phyloP scores from a whole-genome alignment of 2,113 vertebrate species.

The Chaenogobius annularis region DNA sequence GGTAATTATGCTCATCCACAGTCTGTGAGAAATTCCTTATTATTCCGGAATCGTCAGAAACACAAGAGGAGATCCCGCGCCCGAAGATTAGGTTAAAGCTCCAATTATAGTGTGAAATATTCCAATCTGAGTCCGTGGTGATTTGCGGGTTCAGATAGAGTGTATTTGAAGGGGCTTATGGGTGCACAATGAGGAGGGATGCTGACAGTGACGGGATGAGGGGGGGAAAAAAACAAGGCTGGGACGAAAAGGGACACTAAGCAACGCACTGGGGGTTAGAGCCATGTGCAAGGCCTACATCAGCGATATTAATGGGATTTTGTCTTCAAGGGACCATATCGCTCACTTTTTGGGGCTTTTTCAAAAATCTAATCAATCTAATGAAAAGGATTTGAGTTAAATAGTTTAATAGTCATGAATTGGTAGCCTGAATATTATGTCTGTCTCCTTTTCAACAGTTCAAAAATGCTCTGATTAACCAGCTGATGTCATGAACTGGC shows the following conservation, averaged over 20 bases:
- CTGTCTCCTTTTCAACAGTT: background rate
- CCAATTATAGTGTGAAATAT: slow-evolving; percentile 76
- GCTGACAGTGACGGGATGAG: slow-evolving; percentile 70
- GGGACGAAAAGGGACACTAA: slow-evolving; percentile 58
- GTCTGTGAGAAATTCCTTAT: slow-evolving; percentile 69
- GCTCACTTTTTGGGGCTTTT: background rate
- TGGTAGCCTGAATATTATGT: background rate
- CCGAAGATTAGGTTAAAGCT: slow-evolving; percentile 75
- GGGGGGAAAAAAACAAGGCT: slow-evolving; percentile 36
- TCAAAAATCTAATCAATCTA: background rate
- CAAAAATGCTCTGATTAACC: background rate
- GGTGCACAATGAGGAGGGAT: slow-evolving; percentile 60
- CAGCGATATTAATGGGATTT: background rate
- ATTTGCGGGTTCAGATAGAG: slow-evolving; percentile 70
- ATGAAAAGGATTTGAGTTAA: too few relatives aligned
- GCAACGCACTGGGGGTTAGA: slow-evolving; percentile 48
- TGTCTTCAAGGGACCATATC: background rate
- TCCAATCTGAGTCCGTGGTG: slow-evolving; percentile 72
- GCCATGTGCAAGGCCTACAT: background rate
- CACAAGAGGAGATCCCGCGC: slow-evolving; percentile 52
- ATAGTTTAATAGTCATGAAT: too few relatives aligned
- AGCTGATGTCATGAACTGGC: background rate
- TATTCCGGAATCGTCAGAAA: slow-evolving; percentile 59
- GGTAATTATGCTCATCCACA: slow-evolving; percentile 66
- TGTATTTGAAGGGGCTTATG: slow-evolving; percentile 50